These are phyloP conservation scores for Drosophila guanche DNA, from an alignment of 1,140 invertebrate genomes.

Conservation along the genomic window DNA sequence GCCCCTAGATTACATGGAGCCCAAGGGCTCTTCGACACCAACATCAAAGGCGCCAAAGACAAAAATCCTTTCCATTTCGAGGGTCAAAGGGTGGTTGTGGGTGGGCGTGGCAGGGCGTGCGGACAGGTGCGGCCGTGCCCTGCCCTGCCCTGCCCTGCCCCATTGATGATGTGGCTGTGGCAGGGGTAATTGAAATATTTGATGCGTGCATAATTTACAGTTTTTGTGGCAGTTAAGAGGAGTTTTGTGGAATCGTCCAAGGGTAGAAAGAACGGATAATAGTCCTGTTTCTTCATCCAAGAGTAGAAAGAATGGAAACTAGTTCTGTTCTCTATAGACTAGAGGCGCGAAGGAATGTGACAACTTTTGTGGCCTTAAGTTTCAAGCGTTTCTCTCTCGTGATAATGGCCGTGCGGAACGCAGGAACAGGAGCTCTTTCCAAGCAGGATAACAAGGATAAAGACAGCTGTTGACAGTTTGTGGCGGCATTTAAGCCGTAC, in stretches of 20 bases:
- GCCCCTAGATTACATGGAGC: constrained; percentile 1
- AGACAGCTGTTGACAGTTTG: constrained; percentile 29
- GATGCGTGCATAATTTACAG: constrained; percentile 49
- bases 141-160: neutral
- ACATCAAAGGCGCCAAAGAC: constrained; percentile 33
- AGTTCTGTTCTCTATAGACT: too few species aligned
- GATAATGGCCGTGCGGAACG: too few species aligned
- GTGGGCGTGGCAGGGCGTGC: neutral
- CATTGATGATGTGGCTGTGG: constrained; percentile 7
- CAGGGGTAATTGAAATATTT: constrained; percentile 51
- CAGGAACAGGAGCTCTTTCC: too few species aligned
- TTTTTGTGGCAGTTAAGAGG: constrained; percentile 26
- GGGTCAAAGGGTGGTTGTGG: neutral
- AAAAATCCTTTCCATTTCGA: constrained; percentile 19
- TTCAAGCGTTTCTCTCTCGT: too few species aligned
- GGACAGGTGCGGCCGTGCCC: constrained; percentile 5
- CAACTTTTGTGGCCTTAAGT: constrained; percentile 16
- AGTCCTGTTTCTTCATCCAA: too few species aligned
- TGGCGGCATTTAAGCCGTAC: too few species aligned
- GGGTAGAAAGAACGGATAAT: too few species aligned
- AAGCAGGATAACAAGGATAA: constrained; percentile 27
- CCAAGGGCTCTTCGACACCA: neutral
- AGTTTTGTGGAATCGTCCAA: too few species aligned
- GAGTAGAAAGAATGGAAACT: too few species aligned
- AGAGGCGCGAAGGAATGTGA: neutral